phyloP scores from a whole-genome alignment of 2,113 vertebrate genomes.

The Loxodonta africana region DNA sequence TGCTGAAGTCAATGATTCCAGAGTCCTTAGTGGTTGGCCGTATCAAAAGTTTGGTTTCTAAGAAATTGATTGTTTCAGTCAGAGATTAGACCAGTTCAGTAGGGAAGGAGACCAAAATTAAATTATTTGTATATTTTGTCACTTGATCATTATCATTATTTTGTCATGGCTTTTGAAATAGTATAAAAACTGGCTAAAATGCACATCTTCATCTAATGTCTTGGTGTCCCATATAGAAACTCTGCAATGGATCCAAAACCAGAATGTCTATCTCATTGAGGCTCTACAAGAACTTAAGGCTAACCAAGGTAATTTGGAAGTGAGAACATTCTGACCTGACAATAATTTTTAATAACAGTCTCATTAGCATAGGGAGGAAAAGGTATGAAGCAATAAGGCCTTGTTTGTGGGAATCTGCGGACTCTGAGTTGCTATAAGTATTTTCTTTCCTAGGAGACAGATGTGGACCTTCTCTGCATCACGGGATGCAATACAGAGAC shows the following conservation, averaged over 20 bases:
- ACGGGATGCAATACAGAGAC: neutral
- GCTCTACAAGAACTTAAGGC: neutral
- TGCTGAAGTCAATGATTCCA: neutral
- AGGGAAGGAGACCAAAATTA: neutral
- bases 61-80: neutral
- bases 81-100: slow-evolving; percentile 6
- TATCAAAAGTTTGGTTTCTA: neutral
- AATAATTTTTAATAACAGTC: neutral
- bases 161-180: neutral
- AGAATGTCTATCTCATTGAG: neutral
- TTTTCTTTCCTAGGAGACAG: neutral
- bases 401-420: neutral
- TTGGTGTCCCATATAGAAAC: neutral
- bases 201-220: neutral
- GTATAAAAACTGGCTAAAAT: neutral
- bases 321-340: neutral
- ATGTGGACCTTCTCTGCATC: neutral
- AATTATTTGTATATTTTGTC: neutral
- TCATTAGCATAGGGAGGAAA: neutral
- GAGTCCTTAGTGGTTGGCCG: neutral
- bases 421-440: neutral
- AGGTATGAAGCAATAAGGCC: neutral
- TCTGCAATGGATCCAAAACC: neutral
- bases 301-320: neutral
- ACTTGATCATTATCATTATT: neutral